These are phyloP conservation scores for Hypselothyrea guttata DNA, from an alignment of 2,888 invertebrate species.

Conservation along the genomic window DNA sequence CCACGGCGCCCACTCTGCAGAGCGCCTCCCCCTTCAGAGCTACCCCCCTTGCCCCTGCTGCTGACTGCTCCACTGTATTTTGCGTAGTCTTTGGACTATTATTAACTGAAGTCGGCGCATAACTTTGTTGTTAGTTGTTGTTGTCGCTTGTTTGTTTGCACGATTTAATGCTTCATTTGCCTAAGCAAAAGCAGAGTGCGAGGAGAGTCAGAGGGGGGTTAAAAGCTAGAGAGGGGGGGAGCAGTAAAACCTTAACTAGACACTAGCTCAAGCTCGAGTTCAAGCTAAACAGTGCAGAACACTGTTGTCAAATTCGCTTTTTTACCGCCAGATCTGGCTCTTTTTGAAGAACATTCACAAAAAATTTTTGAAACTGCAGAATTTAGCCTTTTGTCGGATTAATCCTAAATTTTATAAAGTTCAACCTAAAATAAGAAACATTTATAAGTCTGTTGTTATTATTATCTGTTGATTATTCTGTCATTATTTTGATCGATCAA, in stretches of 20 bases:
- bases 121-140: conserved; percentile 44
- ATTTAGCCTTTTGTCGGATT: too few species aligned
- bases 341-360: too few species aligned
- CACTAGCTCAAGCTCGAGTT: conserved; percentile 9
- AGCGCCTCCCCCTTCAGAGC: conserved; percentile 1
- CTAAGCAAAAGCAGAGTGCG: conserved; percentile 26
- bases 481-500: too few species aligned
- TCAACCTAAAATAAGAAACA: too few species aligned
- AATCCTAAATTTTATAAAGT: too few species aligned
- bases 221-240: conserved; percentile 8
- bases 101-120: conserved; percentile 65
- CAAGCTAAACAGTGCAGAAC: too few species aligned
- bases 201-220: background rate
- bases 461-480: too few species aligned
- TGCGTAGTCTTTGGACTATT: conserved; percentile 38
- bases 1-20: conserved; percentile 19
- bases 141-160: conserved; percentile 71
- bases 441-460: too few species aligned
- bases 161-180: conserved; percentile 74
- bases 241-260: conserved; percentile 39
- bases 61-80: conserved; percentile 1
- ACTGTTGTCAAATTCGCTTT: too few species aligned
- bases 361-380: too few species aligned
- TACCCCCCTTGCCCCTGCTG: background rate
- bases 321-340: too few species aligned